These are phyloP conservation scores for Lepidothrix coronata DNA, from an alignment of 2,113 vertebrate genomes.

Conservation along the genomic window DNA sequence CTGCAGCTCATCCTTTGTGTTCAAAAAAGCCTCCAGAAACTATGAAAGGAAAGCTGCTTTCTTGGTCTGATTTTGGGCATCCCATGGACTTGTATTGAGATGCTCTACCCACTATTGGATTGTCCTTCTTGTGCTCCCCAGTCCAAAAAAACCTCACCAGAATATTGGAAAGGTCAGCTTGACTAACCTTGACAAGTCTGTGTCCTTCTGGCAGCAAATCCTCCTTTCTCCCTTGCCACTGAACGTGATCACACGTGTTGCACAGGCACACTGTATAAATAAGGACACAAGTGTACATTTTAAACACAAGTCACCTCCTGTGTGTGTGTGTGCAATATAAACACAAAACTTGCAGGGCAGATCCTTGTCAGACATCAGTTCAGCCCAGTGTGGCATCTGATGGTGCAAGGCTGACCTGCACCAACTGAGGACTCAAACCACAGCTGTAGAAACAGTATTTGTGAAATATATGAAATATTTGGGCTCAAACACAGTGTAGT, in stretches of 20 bases:
- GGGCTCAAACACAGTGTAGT: background rate
- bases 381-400: background rate
- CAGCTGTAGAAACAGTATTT: background rate
- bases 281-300: background rate
- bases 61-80: background rate
- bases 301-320: background rate
- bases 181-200: background rate
- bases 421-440: background rate
- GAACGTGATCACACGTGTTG: background rate
- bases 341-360: background rate
- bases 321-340: background rate
- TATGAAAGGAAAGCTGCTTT: background rate
- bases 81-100: background rate
- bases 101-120: background rate
- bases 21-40: background rate
- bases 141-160: background rate
- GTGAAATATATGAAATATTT: background rate
- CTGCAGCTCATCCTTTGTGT: background rate
- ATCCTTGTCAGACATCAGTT: background rate
- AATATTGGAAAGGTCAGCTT: background rate
- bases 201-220: background rate
- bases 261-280: background rate
- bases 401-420: background rate
- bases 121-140: background rate
- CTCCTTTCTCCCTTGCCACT: background rate